Evolutionary conservation across 2,797 vertebrate genomes (phyloP), one percentile per base, ranked within the genome.

Genomic region (Pitangus sulphuratus): DNA sequence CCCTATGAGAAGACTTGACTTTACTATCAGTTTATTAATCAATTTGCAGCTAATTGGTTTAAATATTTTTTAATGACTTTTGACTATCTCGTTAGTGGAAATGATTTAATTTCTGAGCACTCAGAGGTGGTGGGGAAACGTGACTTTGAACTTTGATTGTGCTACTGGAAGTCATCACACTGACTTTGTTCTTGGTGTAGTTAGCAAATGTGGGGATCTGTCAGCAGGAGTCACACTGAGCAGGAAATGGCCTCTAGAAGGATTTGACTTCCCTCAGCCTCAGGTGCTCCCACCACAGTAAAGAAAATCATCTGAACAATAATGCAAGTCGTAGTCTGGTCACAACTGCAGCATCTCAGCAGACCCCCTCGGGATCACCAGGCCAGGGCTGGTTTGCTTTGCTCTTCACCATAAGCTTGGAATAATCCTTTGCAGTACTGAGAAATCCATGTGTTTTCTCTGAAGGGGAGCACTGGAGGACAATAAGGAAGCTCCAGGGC

Each of bases 61-160:
- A 74, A 66, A 44, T 60, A 62, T 45, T 89, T 90, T 58, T 8
- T 17, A 90, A 75, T 44, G 12, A 20, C 44, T 95, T 88, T 68
- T 81, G 64, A 84, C 56, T 75, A 12, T 62, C 60, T 68, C 19
- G 6, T 76, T 91, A 89, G n/a, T 66, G 21, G 31, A 69, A 85
- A 64, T 26, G 1, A 58, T 87, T 83, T 75, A 26, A 57, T 69
- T 92, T 72, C 44, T 30, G 30, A 37, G 33, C 33, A 14, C 35
- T 72, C 0, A 0, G 66, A 65, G 28, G 44, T 87, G 25, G 16
- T 70, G 26, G 39, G 47, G 56, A 83, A 69, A 84, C 1, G 5
- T 83, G 81, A 83, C 70, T 86, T 92, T 66, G 30, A 92, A 75
- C 69, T 92, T 95, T 51, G 76, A 53, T 77, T 69, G 31, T 42